These are phyloP conservation scores for Araneus ventricosus DNA, from an alignment of 1,140 invertebrate genomes.

Conservation along the genomic window DNA sequence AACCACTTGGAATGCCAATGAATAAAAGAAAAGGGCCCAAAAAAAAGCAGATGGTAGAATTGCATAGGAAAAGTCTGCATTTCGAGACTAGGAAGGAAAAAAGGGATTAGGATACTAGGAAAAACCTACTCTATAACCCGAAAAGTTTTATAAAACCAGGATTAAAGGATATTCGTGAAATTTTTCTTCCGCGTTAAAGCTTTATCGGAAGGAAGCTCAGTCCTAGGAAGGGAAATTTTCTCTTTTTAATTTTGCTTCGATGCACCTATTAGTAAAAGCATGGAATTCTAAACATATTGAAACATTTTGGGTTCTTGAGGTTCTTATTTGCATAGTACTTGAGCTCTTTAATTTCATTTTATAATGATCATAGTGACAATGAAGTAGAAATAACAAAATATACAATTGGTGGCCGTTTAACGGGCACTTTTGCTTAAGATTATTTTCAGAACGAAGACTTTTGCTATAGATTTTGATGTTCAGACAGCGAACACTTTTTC, in stretches of 20 bases:
- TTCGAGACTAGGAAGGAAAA: neutral
- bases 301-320: too few species aligned
- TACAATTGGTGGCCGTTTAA: too few species aligned
- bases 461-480: too few species aligned
- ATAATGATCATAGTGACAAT: too few species aligned
- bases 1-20: constrained; percentile 13
- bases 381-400: too few species aligned
- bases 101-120: constrained; percentile 1
- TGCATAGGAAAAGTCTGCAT: neutral
- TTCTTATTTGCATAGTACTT: too few species aligned
- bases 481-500: too few species aligned
- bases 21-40: neutral
- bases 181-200: neutral
- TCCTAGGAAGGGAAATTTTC: neutral
- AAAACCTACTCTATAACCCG: neutral
- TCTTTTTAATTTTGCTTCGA: too few species aligned
- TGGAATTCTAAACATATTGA: neutral
- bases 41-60: neutral
- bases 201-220: neutral
- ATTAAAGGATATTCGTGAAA: neutral
- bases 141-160: constrained; percentile 31
- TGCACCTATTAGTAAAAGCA: neutral
- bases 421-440: too few species aligned
- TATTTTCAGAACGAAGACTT: too few species aligned
- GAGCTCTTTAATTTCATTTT: too few species aligned